phyloP scores from a whole-genome alignment of 2,888 invertebrate species.

The Branchinecta sandiegonensis region DNA sequence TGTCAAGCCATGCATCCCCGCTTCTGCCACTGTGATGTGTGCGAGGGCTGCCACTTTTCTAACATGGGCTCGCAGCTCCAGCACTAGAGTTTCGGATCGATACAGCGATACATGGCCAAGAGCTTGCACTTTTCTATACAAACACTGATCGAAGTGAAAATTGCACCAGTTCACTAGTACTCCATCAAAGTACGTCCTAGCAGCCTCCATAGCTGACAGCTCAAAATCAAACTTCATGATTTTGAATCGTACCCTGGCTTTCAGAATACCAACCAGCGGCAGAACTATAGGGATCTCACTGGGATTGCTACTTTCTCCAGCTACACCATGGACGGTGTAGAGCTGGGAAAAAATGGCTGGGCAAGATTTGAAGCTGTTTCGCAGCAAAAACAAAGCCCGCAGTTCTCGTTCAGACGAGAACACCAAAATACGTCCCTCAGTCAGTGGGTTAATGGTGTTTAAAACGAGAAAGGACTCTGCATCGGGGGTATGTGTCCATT shows the following conservation, averaged over 20 bases:
- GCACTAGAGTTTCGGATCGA: not conserved
- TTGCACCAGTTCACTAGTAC: conserved; percentile 8
- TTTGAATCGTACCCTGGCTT: conserved; percentile 1
- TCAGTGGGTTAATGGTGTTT: not conserved
- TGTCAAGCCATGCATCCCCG: not conserved
- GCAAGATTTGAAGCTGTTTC: conserved; percentile 11
- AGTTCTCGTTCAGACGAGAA: not conserved
- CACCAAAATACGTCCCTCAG: not conserved
- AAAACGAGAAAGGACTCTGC: not conserved
- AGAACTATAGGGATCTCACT: not conserved
- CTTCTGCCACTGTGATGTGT: not conserved
- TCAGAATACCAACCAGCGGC: not conserved
- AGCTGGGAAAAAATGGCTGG: not conserved
- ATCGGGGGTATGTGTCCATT: conserved; percentile 8
- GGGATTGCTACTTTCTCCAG: not conserved
- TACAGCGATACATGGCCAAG: not conserved
- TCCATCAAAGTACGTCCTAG: not conserved
- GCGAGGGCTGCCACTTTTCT: too few relatives aligned
- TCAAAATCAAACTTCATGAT: conserved; percentile 6
- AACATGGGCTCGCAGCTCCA: too few relatives aligned
- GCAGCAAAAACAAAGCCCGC: conserved; percentile 3
- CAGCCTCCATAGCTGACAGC: conserved; percentile 3
- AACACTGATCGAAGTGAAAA: conserved; percentile 4
- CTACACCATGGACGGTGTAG: not conserved
- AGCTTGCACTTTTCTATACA: conserved; percentile 11